Evolutionary conservation across 2,113 vertebrate genomes (phyloP).

Genomic region (Manacus vitellinus): DNA sequence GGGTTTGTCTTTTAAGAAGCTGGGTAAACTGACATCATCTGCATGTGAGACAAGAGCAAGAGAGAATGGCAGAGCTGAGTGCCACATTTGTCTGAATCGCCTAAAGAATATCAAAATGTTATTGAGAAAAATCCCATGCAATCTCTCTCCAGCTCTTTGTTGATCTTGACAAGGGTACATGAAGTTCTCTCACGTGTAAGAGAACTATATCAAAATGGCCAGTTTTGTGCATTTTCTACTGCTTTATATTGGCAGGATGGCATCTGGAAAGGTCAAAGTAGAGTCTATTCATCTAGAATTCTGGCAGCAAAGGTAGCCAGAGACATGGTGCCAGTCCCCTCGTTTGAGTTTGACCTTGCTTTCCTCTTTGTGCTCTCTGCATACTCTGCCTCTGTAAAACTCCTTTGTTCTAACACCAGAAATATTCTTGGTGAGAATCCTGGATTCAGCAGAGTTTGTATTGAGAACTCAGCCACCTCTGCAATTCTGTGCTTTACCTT

Average conservation of each 20-base stretch:
- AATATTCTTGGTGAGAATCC: neutral
- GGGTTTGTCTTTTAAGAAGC: neutral
- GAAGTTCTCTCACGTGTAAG: neutral
- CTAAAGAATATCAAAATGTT: neutral
- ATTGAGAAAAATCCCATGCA: neutral
- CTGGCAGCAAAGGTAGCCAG: slow-evolving; percentile 35
- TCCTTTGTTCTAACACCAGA: neutral
- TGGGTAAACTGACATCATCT: neutral
- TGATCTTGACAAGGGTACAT: neutral
- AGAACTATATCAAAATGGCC: neutral
- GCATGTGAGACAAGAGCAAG: neutral
- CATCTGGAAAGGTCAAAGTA: slow-evolving; percentile 11
- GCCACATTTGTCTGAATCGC: neutral
- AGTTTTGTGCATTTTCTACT: neutral
- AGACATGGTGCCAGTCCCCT: slow-evolving; percentile 4
- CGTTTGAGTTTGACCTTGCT: neutral
- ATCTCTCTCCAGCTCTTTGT: neutral
- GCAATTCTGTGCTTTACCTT: neutral
- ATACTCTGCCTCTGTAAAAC: neutral
- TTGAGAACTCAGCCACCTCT: neutral
- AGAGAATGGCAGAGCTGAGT: neutral
- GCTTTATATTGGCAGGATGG: neutral
- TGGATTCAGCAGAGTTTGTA: neutral
- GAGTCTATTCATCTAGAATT: slow-evolving; percentile 5
- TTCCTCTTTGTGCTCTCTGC: neutral